Base-by-base conservation (phyloP, 2,797 vertebrate genomes). In the Limnodromus scolopaceus region DNA sequence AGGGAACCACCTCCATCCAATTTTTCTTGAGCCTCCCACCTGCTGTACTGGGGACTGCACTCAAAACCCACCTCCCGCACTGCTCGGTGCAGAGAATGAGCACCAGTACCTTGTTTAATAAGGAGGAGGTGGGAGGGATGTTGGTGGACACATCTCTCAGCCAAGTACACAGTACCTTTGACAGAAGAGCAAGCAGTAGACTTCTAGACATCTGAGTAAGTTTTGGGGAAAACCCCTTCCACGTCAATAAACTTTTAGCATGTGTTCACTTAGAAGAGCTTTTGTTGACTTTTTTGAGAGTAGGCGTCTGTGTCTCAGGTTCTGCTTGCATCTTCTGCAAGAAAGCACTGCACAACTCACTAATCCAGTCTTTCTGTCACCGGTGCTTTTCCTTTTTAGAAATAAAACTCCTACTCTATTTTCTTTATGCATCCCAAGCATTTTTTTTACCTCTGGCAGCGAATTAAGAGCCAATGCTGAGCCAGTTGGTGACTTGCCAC, bases 51-150 rank as follows among this genome's bases (percentile, higher is more conserved):
- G 46, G 24, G 8, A 24, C 16, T n/a, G 39, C 8, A 13, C 16
- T 8, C 46, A 24, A 36, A 39, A 3, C 2, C 19, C 14, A 27
- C 15, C 24, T 16, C 2, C 27, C 9, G 9, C 65, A 1, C 0
- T 11, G 27, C 5, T 9, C 27, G 19, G 10, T 57, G 25, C 38
- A 27, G 49, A 69, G 23, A 10, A 10, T 5, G 19, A 34, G 19
- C 30, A 12, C 11, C 5, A 27, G 17, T 1, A 7, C 10, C 30
- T 46, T 4, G 1, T 25, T n/a, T 15, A 5, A 7, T 53, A 49
- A 16, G 61, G 20, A 53, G 54, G 28, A 45, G 55, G 27, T 32
- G 10, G 28, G 19, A 13, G 0, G 9, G 27, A 24, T 1, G 3
- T 13, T 13, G 43, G 38, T 6, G 28, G 3, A 16, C 32, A 10